These are phyloP conservation scores for Limonius californicus DNA, from an alignment of 1,140 invertebrate species.

Conservation along the genomic window DNA sequence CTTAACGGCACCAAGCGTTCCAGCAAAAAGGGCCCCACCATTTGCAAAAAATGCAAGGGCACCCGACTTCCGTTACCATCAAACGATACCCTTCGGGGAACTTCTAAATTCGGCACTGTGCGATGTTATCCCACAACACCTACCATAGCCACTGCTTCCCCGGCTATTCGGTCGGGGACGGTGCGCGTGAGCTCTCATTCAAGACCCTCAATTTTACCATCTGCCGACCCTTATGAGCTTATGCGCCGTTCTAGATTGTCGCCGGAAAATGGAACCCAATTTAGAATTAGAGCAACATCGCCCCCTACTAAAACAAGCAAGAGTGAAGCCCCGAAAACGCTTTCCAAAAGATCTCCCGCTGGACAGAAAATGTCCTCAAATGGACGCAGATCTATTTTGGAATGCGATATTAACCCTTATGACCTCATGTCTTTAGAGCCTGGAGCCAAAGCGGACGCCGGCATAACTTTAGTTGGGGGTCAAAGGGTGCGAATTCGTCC, in stretches of 20 bases:
- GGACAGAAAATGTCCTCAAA: slow-evolving; percentile 18
- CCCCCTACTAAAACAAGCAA: slow-evolving; percentile 23
- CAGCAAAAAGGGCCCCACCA: slow-evolving; percentile 58
- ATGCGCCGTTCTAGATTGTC: slow-evolving; percentile 69
- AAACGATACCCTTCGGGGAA: slow-evolving; percentile 30
- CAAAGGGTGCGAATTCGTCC: slow-evolving; percentile 41
- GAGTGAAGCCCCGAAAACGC: neutral
- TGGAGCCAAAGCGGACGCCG: slow-evolving; percentile 25
- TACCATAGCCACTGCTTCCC: slow-evolving; percentile 22
- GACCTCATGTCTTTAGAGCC: slow-evolving; percentile 57
- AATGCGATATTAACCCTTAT: slow-evolving; percentile 82
- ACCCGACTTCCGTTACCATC: slow-evolving; percentile 62
- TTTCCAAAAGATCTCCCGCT: neutral
- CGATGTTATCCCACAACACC: slow-evolving; percentile 50
- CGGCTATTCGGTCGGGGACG: slow-evolving; percentile 53
- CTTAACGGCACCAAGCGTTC: slow-evolving; percentile 67
- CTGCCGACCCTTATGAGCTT: slow-evolving; percentile 71
- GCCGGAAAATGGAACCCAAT: slow-evolving; percentile 40
- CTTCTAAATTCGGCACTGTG: slow-evolving; percentile 44
- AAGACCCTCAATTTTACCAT: slow-evolving; percentile 56
- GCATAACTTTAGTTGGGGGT: slow-evolving; percentile 41
- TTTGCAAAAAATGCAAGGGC: slow-evolving; percentile 77
- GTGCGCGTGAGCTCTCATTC: slow-evolving; percentile 56
- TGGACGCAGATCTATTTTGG: slow-evolving; percentile 67
- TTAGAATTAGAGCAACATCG: slow-evolving; percentile 32